These are phyloP conservation scores for Spinus pinus DNA, from an alignment of 2,797 vertebrate genomes.

Conservation along the genomic window DNA sequence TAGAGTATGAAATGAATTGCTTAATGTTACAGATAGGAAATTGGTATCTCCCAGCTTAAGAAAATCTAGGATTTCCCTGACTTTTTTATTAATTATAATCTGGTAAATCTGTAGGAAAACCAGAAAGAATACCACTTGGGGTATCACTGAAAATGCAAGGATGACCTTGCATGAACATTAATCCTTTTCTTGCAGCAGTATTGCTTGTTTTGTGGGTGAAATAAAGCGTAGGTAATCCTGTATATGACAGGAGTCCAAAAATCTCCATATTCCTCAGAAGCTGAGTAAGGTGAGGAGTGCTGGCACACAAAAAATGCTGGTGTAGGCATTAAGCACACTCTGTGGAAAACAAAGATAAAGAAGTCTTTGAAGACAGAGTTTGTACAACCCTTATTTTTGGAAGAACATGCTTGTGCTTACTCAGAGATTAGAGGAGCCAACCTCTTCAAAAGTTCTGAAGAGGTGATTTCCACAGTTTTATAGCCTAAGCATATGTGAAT, in stretches of 20 bases:
- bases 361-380: not conserved
- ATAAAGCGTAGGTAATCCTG: accelerated
- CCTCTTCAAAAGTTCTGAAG: not conserved
- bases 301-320: not conserved
- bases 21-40: not conserved
- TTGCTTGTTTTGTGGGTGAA: not conserved
- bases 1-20: not conserved
- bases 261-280: not conserved
- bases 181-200: not conserved
- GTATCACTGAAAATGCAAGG: not conserved
- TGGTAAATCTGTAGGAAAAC: not conserved
- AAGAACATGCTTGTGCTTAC: accelerated
- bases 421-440: not conserved
- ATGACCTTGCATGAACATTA: not conserved
- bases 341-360: not conserved
- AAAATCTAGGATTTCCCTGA: not conserved
- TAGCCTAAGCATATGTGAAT: not conserved
- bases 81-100: not conserved
- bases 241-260: not conserved
- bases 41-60: not conserved
- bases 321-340: not conserved
- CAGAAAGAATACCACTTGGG: not conserved
- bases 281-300: not conserved
- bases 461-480: not conserved
- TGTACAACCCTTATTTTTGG: not conserved